Conservation (phyloP, 2,888 invertebrate genomes). For the Apamea sordens region DNA sequence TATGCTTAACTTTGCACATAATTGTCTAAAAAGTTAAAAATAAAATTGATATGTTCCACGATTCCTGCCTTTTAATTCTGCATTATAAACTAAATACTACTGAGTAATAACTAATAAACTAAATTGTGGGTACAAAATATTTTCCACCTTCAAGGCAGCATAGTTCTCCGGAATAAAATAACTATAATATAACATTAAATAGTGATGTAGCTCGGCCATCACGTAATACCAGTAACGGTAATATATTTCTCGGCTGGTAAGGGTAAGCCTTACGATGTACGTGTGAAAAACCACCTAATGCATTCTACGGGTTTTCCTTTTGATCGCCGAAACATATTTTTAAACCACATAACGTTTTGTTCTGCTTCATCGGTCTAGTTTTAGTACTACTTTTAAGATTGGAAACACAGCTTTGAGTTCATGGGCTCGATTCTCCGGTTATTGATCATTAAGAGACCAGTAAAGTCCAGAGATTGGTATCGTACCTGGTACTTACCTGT, state of each 20-base stretch:
- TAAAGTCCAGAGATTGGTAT: not conserved
- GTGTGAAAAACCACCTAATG: conserved; percentile 47
- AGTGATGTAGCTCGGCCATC: conserved; percentile 55
- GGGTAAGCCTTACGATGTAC: conserved; percentile 51
- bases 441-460: not conserved
- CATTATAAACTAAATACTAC: too few relatives aligned
- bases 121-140: conserved; percentile 15
- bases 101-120: not conserved
- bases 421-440: not conserved
- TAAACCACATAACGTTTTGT: conserved; percentile 6
- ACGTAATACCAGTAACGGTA: conserved; percentile 54
- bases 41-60: not conserved
- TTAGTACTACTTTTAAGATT: not conserved
- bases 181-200: conserved; percentile 50
- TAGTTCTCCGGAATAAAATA: conserved; percentile 37
- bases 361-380: conserved; percentile 9
- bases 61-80: not conserved
- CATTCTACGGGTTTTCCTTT: conserved; percentile 35
- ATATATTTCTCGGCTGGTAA: conserved; percentile 47
- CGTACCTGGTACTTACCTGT: not conserved
- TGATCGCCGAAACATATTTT: conserved; percentile 36
- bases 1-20: not conserved
- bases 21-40: not conserved
- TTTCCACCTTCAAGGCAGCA: not conserved
- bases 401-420: not conserved